These are phyloP conservation scores for Teleogryllus occipitalis DNA, from an alignment of 1,140 invertebrate species.

Conservation along the genomic window DNA sequence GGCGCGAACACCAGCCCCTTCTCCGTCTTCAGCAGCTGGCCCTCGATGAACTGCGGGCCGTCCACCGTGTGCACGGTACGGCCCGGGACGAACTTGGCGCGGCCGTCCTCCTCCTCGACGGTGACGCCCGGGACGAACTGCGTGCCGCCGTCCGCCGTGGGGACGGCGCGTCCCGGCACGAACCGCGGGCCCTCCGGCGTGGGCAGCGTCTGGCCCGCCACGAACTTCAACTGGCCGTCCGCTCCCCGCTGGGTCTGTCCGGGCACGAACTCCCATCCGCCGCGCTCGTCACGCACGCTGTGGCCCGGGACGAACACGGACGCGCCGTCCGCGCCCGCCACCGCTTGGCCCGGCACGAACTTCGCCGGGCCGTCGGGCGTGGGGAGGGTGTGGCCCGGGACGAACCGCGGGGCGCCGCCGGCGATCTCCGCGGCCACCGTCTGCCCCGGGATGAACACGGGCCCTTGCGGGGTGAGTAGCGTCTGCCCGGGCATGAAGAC, in stretches of 20 bases:
- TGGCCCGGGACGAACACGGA: conserved; percentile 53
- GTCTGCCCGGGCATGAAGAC: conserved; percentile 33
- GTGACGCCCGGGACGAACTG: conserved; percentile 46
- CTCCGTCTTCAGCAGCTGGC: conserved; percentile 36
- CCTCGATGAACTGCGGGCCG: conserved; percentile 41
- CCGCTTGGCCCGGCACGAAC: conserved; percentile 60
- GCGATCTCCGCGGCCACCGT: conserved; percentile 48
- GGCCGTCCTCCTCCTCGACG: conserved; percentile 19
- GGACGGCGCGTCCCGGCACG: conserved; percentile 57
- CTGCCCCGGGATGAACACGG: conserved; percentile 62
- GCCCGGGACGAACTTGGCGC: conserved; percentile 52
- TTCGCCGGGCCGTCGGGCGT: conserved; percentile 38
- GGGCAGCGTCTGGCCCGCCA: conserved; percentile 61
- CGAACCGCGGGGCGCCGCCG: conserved; percentile 35
- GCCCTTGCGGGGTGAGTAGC: conserved; percentile 46
- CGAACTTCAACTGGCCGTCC: conserved; percentile 45
- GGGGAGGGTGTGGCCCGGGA: conserved; percentile 51
- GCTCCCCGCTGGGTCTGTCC: neutral
- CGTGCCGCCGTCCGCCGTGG: conserved; percentile 33
- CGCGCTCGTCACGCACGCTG: conserved; percentile 48
- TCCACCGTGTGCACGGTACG: conserved; percentile 44
- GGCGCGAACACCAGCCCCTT: conserved; percentile 49
- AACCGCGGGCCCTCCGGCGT: conserved; percentile 40
- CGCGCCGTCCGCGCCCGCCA: conserved; percentile 47
- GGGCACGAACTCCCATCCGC: conserved; percentile 40